Percentiles rank a stretch among this genome's conserved stretches.
Conservation (phyloP, 2,888 invertebrate genomes). For the Pediacus dermestoides region DNA sequence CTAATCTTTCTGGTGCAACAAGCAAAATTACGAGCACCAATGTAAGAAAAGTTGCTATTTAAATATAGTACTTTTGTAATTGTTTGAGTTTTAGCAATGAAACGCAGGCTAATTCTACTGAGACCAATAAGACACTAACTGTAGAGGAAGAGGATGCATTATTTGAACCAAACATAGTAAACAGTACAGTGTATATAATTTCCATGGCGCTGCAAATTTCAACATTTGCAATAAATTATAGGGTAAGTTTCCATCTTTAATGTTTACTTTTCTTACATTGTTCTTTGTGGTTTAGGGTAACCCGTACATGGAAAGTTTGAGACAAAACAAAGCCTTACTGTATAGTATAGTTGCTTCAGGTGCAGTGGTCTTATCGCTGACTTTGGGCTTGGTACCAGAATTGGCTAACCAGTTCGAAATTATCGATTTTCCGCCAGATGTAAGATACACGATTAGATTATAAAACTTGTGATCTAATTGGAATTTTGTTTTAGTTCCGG, state of each 20-base stretch:
- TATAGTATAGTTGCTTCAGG: slow-evolving; percentile 86
- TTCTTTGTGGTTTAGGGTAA: slow-evolving; percentile 68
- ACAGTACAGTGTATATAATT: slow-evolving; percentile 97
- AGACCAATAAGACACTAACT: slow-evolving; percentile 37
- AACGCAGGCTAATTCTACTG: slow-evolving; percentile 47
- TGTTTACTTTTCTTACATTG: slow-evolving; percentile 3
- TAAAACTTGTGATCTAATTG: slow-evolving; percentile 7
- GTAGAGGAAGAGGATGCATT: slow-evolving; percentile 73
- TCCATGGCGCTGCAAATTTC: slow-evolving; percentile 96
- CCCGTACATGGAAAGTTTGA: slow-evolving; percentile 97
- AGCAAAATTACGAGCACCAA: slow-evolving; percentile 69
- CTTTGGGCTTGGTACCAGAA: slow-evolving; percentile 81
- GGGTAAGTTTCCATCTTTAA: slow-evolving; percentile 58
- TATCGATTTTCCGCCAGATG: slow-evolving; percentile 87
- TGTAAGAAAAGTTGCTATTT: slow-evolving; percentile 54
- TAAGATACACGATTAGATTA: slow-evolving; percentile 52
- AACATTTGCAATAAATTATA: slow-evolving; percentile 98
- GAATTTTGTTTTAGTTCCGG: slow-evolving; percentile 73
- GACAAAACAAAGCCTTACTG: slow-evolving; percentile 86
- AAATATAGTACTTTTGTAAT: slow-evolving; percentile 6
- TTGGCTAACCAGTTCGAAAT: slow-evolving; percentile 90
- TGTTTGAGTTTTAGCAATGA: slow-evolving; percentile 6
- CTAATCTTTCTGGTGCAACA: slow-evolving; percentile 85
- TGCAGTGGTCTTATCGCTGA: slow-evolving; percentile 76
- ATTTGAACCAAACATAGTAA: slow-evolving; percentile 91